These are phyloP conservation scores for Typhlichthys eigenmanni DNA, from an alignment of 2,797 vertebrate species.

Conservation along the genomic window DNA sequence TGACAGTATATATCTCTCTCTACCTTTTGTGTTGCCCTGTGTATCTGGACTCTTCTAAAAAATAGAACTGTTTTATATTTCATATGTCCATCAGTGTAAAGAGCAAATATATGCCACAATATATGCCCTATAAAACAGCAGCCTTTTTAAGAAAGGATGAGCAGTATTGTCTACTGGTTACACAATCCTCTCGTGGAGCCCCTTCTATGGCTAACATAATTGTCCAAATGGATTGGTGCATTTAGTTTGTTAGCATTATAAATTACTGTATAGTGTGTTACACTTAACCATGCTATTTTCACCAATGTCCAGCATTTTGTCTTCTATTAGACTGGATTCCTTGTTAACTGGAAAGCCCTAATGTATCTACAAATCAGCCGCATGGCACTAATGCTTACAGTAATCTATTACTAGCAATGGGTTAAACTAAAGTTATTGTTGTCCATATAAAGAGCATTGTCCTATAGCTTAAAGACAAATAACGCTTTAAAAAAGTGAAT, in stretches of 20 bases:
- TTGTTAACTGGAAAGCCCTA: constrained; percentile 53
- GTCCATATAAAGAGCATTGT: constrained; percentile 31
- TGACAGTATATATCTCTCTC: constrained; percentile 47
- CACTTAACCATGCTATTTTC: constrained; percentile 64
- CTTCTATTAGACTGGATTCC: constrained; percentile 51
- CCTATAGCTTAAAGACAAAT: constrained; percentile 38
- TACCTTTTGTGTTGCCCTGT: constrained; percentile 53
- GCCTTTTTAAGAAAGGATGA: constrained; percentile 30
- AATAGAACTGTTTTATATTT: constrained; percentile 75
- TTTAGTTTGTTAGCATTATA: constrained; percentile 33
- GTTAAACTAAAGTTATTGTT: constrained; percentile 55
- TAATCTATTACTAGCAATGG: constrained; percentile 53
- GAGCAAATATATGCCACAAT: constrained; percentile 55
- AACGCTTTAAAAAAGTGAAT: constrained; percentile 13
- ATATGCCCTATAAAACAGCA: constrained; percentile 48
- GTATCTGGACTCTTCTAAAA: constrained; percentile 64
- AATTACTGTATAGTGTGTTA: constrained; percentile 34
- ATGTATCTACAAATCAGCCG: constrained; percentile 69
- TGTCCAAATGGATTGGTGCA: constrained; percentile 21
- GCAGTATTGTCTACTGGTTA: constrained; percentile 17
- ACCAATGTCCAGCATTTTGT: constrained; percentile 53
- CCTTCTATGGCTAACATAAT: constrained; percentile 3
- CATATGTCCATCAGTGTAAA: constrained; percentile 53
- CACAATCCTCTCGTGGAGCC: not conserved
- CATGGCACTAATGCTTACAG: constrained; percentile 49